Evolutionary conservation across 2,797 vertebrate genomes (phyloP), one percentile per base, ranked within the genome.

Genomic region (Hypotaenidia philippensis): DNA sequence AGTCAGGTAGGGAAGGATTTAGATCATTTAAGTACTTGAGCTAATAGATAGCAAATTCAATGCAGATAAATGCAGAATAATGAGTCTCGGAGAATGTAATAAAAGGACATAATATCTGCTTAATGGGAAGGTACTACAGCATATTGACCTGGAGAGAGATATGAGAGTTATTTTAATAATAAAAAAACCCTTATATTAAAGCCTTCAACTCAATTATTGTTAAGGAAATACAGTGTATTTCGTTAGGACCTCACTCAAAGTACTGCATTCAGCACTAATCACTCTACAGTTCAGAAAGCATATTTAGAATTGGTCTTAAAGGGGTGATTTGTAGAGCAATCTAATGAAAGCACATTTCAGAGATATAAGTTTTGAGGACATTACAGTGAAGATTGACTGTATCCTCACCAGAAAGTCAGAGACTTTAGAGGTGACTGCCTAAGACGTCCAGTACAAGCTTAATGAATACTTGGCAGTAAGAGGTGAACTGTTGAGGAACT

Each of bases 11-110:
- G 55, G 89, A 97, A 97, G 94, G 95, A 96, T 97, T 98, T 98
- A 97, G 97, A 96, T 98, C 95, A 96, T 97, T 97, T 98, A 97
- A 98, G 96, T 96, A 96, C 95, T 96, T 93, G 87, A 87, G 90
- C 95, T 98, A 97, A 98, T 97, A 98, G 95, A 98, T 97, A 97
- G 96, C 95, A 98, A 98, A 98, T 98, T 97, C 97, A 98, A 97
- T 98, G 98, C 97, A 97, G 97, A 98, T 97, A 97, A 98, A 98
- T 97, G 93, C 97, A 98, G 97, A 98, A 98, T 98, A 98, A 98
- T 98, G 97, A 97, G 95, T 97, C 97, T 97, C 47, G n/a, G 89
- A 97, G 95, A 97, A 97, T 97, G 96, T 96, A 98, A 98, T 98
- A 98, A 98, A 98, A 97, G 93, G 86, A 97, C 96, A 97, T 98